These are phyloP conservation scores for Hipposideros larvatus DNA, from an alignment of 2,797 vertebrate species.

Conservation along the genomic window DNA sequence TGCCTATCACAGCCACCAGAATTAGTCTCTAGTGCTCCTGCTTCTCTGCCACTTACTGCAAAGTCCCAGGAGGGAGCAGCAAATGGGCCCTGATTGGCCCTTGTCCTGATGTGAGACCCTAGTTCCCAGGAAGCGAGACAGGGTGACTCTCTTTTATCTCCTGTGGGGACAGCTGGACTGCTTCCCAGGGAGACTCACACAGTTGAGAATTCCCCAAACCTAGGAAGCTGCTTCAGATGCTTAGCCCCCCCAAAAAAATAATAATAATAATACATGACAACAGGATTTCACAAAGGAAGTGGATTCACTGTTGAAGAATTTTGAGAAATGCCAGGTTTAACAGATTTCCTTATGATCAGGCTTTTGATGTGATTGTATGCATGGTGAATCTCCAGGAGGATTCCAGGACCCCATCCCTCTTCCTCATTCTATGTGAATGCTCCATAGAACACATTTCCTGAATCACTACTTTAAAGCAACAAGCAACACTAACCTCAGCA, in stretches of 20 bases:
- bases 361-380: background rate
- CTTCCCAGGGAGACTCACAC: background rate
- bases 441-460: background rate
- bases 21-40: background rate
- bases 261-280: constrained; percentile 1
- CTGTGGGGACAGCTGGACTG: background rate
- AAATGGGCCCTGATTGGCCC: background rate
- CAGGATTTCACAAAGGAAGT: constrained; percentile 36
- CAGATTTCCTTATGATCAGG: background rate
- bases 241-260: too few species aligned
- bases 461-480: background rate
- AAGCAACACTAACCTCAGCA: background rate
- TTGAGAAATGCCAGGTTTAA: constrained; percentile 37
- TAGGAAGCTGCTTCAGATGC: constrained; percentile 14
- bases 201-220: constrained; percentile 12
- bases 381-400: background rate
- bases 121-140: background rate
- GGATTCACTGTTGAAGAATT: constrained; percentile 8
- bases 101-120: too few species aligned
- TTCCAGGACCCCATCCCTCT: background rate
- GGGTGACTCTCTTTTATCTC: background rate
- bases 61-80: background rate
- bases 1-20: background rate
- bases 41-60: background rate
- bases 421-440: background rate